Base-by-base conservation (phyloP, 2,797 vertebrate species). In the Pempheris klunzingeri region DNA sequence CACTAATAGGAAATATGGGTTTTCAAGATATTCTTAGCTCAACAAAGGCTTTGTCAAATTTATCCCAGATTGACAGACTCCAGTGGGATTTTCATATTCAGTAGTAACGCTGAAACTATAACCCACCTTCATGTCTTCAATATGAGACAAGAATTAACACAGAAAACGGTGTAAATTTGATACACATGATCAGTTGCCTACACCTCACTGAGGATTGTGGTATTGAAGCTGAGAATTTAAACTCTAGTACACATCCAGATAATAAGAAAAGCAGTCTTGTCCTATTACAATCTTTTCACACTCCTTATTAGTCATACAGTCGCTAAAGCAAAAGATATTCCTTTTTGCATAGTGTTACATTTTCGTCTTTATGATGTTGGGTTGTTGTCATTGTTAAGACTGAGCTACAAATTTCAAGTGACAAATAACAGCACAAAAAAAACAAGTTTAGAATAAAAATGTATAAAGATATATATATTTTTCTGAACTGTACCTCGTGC, bases 21-120 rank as follows among this genome's bases (percentile, higher is more conserved):
- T 85, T 88, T 90, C 79, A 80, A 88, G 83, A 87, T 91, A 90
- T 91, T 90, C 81, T 90, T 84, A 77, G 88, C 83, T 83, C 64
- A 38, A 60, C 83, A 82, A 77, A 91, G 70, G 61, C 72, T 77
- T 82, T 82, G 74, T 86, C 71, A 83, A 76, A 80, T 85, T 53
- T 77, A 82, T 78, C 80, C 55, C 65, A 86, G 83, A 84, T 83
- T 86, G 85, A 85, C 78, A 77, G 73, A 71, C 70, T 83, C 86
- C 82, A 71, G 77, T 80, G 86, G 72, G 84, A 87, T 86, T 85
- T 88, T 82, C 63, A 78, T 60, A 81, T 77, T 73, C 50, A 64
- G 20, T 59, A 34, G 34, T 53, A 57, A 75, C 77, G 66, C 70
- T 77, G 62, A 82, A 78, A 76, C 58, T 59, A 60, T 53, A 67